phyloP scores from a whole-genome alignment of 2,113 vertebrate genomes.

The Phasianus colchicus region DNA sequence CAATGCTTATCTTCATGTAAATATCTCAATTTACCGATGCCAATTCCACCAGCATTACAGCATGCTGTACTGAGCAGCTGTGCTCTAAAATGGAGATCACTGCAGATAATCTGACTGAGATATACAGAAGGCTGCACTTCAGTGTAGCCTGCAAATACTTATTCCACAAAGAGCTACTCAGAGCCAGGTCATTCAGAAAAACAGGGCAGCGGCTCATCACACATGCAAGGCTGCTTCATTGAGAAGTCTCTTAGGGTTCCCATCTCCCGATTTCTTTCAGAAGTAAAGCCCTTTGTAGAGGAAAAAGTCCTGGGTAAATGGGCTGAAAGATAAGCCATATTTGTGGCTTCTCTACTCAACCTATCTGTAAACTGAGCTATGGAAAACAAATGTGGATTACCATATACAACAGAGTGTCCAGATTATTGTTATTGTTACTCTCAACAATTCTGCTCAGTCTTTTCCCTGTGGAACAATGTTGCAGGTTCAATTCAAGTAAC shows the following conservation, averaged over 20 bases:
- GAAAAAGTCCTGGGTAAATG: not conserved
- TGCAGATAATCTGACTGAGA: not conserved
- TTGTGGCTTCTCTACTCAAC: not conserved
- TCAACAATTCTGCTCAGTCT: not conserved
- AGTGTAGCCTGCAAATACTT: not conserved
- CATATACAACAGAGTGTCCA: not conserved
- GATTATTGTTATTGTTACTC: not conserved
- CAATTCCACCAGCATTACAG: not conserved
- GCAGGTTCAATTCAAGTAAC: not conserved
- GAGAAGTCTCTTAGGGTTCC: not conserved
- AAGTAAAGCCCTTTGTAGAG: not conserved
- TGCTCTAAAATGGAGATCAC: not conserved
- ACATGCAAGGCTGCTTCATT: not conserved
- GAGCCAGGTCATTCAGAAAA: not conserved
- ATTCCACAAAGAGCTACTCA: not conserved
- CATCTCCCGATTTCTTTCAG: not conserved
- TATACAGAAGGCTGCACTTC: not conserved
- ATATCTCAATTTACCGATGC: not conserved
- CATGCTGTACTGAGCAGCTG: not conserved
- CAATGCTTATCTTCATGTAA: not conserved
- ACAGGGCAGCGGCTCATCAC: not conserved
- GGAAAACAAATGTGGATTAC: not conserved
- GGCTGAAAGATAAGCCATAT: not conserved
- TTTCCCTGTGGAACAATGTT: not conserved
- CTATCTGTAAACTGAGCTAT: not conserved